Conservation (phyloP, 2,113 vertebrate genomes). For the Sprattus sprattus region DNA sequence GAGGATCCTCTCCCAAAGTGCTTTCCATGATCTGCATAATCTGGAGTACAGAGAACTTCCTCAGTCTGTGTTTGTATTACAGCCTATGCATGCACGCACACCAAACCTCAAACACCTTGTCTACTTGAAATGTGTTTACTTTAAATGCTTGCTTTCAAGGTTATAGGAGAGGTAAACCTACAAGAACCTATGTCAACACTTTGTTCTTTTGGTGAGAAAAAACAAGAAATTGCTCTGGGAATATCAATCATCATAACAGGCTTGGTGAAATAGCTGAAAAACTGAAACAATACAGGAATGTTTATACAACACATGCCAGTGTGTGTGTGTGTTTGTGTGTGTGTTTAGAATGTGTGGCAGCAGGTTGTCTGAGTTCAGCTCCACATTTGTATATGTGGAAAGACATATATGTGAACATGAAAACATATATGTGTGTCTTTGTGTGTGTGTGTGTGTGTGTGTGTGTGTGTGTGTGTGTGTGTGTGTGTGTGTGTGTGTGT, state of each 20-base stretch:
- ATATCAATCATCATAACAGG: conserved; percentile 9
- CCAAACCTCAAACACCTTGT: conserved; percentile 2
- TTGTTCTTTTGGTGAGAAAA: background rate
- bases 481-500: background rate
- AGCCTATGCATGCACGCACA: background rate
- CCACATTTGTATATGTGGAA: background rate
- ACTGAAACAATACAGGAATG: background rate
- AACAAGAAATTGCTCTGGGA: background rate
- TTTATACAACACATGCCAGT: background rate
- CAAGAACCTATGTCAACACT: conserved; percentile 8
- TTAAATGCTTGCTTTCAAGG: background rate
- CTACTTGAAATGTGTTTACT: background rate
- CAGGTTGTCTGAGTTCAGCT: conserved; percentile 2
- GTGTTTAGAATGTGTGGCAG: background rate
- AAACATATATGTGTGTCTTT: conserved; percentile 8
- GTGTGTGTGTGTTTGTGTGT: background rate
- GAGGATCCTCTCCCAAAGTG: background rate
- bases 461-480: conserved; percentile 18
- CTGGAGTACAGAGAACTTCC: background rate
- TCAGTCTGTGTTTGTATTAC: background rate
- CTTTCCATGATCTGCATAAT: background rate
- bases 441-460: conserved; percentile 29
- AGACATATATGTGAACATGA: too few relatives aligned
- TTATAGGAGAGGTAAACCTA: background rate
- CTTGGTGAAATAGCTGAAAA: conserved; percentile 5